These are phyloP conservation scores for Dryoscopus gambensis DNA, from an alignment of 2,113 vertebrate species.

Conservation along the genomic window DNA sequence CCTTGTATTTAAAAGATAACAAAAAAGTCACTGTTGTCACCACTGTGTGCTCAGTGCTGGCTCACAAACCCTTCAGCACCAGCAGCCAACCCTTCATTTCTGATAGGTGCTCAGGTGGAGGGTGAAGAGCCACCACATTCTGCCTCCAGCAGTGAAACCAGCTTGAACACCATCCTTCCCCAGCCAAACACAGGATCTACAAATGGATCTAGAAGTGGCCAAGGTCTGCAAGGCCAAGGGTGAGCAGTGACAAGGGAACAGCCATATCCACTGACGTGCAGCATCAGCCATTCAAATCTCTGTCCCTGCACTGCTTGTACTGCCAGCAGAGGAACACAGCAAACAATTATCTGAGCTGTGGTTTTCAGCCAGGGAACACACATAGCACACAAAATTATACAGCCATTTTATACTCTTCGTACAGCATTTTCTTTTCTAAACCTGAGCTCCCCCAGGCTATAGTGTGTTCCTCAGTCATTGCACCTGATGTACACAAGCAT, in stretches of 20 bases:
- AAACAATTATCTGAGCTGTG: not conserved
- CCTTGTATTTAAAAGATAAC: not conserved
- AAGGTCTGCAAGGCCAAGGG: not conserved
- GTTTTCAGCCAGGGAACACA: not conserved
- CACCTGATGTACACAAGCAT: not conserved
- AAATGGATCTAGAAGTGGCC: not conserved
- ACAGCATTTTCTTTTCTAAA: not conserved
- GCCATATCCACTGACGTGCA: not conserved
- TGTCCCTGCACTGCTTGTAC: not conserved
- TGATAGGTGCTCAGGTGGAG: not conserved
- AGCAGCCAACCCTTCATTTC: not conserved
- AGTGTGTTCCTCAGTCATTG: not conserved
- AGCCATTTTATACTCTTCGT: not conserved
- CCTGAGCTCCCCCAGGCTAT: not conserved
- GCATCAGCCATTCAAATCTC: not conserved
- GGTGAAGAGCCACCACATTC: not conserved
- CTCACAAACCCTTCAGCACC: not conserved
- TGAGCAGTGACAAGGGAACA: accelerated
- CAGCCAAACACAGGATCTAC: not conserved
- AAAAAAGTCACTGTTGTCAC: not conserved
- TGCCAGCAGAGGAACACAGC: not conserved
- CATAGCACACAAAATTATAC: not conserved
- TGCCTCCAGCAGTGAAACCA: not conserved
- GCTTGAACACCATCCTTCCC: not conserved
- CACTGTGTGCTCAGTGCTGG: not conserved